Evolutionary conservation across 2,888 invertebrate species (phyloP).

Genomic region (Sclerodermus sp.): DNA sequence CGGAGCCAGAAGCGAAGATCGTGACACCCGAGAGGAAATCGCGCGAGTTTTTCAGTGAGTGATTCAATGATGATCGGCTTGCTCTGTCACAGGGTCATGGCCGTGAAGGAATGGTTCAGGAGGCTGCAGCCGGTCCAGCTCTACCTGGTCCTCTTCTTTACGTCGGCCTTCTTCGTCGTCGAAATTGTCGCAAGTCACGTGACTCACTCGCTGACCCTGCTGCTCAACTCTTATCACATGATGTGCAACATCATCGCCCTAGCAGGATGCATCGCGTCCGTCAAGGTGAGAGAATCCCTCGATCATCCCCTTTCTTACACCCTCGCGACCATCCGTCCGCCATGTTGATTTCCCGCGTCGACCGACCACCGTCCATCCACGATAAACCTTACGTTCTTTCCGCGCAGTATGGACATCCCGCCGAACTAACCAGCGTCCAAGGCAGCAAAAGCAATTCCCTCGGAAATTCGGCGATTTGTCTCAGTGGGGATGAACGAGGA

Average conservation of each 20-base stretch:
- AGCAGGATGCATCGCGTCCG: slow-evolving; percentile 74
- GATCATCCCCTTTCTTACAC: neutral
- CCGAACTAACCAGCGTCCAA: too few relatives aligned
- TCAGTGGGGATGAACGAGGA: slow-evolving; percentile 34
- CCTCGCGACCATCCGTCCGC: too few relatives aligned
- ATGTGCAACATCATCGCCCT: slow-evolving; percentile 90
- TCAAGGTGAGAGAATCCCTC: slow-evolving; percentile 64
- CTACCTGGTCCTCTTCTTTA: slow-evolving; percentile 72
- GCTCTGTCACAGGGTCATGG: slow-evolving; percentile 61
- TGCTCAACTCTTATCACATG: slow-evolving; percentile 93
- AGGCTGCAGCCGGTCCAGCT: slow-evolving; percentile 75
- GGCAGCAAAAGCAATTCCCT: slow-evolving; percentile 30
- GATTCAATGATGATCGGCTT: too few relatives aligned
- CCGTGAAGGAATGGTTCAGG: slow-evolving; percentile 77
- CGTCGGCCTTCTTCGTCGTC: slow-evolving; percentile 75
- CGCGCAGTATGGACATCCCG: slow-evolving; percentile 46
- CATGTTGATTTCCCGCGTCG: too few relatives aligned
- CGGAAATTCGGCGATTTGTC: slow-evolving; percentile 33
- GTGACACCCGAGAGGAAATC: neutral
- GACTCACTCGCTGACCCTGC: slow-evolving; percentile 87
- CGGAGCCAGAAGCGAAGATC: too few relatives aligned
- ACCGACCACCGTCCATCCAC: too few relatives aligned
- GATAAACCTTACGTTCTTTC: too few relatives aligned
- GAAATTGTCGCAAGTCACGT: slow-evolving; percentile 85
- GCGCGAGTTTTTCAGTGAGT: too few relatives aligned